Percentiles rank a stretch among this genome's conserved stretches.
Conservation (phyloP, 2,888 invertebrate species). For the Phasia obesa region DNA sequence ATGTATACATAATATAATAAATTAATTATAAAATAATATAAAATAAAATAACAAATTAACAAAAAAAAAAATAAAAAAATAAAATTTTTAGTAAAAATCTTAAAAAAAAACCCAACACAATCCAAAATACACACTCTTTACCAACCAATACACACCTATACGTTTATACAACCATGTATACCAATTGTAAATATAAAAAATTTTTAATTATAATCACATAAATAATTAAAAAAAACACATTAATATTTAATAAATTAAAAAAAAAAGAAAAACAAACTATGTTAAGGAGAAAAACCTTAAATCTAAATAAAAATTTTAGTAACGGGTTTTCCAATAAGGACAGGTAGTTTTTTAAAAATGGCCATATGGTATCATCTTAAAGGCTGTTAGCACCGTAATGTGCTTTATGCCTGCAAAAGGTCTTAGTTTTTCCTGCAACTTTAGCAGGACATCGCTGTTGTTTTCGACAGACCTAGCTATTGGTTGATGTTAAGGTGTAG, state of each 20-base stretch:
- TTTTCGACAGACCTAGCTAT: too few relatives aligned
- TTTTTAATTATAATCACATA: conserved; percentile 67
- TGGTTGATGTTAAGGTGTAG: too few relatives aligned
- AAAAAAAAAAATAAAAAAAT: conserved; percentile 29
- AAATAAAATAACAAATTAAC: conserved; percentile 31
- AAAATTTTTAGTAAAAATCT: conserved; percentile 69
- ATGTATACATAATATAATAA: conserved; percentile 69
- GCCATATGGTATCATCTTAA: too few relatives aligned
- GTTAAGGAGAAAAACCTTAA: conserved; percentile 34
- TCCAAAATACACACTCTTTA: conserved; percentile 50
- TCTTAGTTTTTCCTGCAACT: too few relatives aligned
- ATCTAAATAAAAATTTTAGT: conserved; percentile 7
- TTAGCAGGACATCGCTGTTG: too few relatives aligned
- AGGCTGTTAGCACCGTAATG: too few relatives aligned
- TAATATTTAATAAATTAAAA: conserved; percentile 52
- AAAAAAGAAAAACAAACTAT: conserved; percentile 28
- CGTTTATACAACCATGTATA: conserved; percentile 64
- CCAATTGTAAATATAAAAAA: conserved; percentile 69
- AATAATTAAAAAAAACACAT: conserved; percentile 52
- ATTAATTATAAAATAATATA: conserved; percentile 64
- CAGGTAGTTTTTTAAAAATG: too few relatives aligned
- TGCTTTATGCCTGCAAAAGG: too few relatives aligned
- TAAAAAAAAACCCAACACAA: conserved; percentile 43
- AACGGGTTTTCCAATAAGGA: too few relatives aligned
- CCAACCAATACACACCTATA: conserved; percentile 2